Percentiles rank a stretch among this genome's conserved stretches.
These are phyloP conservation scores for Heliothis virescens DNA, from an alignment of 1,140 invertebrate species.

Conservation along the genomic window DNA sequence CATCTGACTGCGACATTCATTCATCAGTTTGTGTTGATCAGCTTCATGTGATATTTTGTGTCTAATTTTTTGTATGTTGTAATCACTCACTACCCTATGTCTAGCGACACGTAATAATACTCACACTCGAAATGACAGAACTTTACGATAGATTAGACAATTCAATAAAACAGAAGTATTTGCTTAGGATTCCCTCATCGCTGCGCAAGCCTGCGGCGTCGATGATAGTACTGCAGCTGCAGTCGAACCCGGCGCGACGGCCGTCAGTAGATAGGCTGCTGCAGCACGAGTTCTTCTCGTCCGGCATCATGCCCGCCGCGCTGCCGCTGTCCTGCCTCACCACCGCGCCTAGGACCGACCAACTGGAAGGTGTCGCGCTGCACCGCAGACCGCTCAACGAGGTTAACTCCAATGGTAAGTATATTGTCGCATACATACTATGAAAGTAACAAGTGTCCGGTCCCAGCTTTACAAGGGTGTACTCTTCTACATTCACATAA, in stretches of 20 bases:
- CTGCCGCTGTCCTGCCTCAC: slow-evolving; percentile 96
- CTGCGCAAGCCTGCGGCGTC: slow-evolving; percentile 90
- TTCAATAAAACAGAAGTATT: slow-evolving; percentile 4
- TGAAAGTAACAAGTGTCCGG: background rate
- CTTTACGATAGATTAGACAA: background rate
- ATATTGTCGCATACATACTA: background rate
- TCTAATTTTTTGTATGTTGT: slow-evolving; percentile 13
- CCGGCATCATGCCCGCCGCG: slow-evolving; percentile 92
- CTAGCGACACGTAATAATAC: too few relatives aligned
- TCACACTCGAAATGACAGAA: too few relatives aligned
- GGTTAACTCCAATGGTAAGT: slow-evolving; percentile 86
- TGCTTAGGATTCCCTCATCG: slow-evolving; percentile 89
- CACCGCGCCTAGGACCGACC: slow-evolving; percentile 95
- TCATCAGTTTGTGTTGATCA: background rate
- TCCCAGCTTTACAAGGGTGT: too few relatives aligned
- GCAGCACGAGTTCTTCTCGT: slow-evolving; percentile 89
- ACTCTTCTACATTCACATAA: too few relatives aligned
- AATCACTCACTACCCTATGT: too few relatives aligned
- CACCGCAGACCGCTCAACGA: slow-evolving; percentile 90
- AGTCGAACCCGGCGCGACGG: slow-evolving; percentile 92
- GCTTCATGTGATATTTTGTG: slow-evolving; percentile 9
- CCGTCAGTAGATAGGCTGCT: slow-evolving; percentile 93
- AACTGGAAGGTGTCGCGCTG: slow-evolving; percentile 87
- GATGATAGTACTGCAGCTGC: slow-evolving; percentile 95
- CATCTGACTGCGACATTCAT: background rate